Evolutionary conservation across 2,113 vertebrate species (phyloP).

Genomic region (Rafetus swinhoei): DNA sequence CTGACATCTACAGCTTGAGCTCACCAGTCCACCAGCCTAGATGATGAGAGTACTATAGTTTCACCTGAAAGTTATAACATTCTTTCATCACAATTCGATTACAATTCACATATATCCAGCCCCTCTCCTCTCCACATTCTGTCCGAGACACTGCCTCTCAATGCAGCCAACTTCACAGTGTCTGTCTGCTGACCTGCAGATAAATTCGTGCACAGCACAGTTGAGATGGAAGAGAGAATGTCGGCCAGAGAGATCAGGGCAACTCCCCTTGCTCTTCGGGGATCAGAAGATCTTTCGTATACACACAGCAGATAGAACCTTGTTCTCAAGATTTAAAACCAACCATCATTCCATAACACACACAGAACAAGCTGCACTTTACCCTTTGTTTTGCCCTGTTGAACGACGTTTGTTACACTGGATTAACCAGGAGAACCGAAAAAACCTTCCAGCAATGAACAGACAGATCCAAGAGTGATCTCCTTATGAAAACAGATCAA

Average conservation of each 20-base stretch:
- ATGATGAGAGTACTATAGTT: neutral
- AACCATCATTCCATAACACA: neutral
- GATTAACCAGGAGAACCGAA: neutral
- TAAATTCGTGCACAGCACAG: accelerated
- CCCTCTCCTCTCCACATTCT: neutral
- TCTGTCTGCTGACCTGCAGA: accelerated
- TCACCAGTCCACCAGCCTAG: neutral
- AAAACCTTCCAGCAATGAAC: neutral
- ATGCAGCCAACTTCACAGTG: accelerated
- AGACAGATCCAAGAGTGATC: neutral
- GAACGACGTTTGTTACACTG: neutral
- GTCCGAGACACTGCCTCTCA: neutral
- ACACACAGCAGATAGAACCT: accelerated
- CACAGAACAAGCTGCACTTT: neutral
- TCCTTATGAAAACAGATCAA: accelerated
- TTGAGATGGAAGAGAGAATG: accelerated
- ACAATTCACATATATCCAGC: neutral
- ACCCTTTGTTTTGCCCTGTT: neutral
- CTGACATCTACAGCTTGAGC: neutral
- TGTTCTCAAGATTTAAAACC: accelerated
- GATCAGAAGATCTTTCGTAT: neutral
- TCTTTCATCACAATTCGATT: neutral
- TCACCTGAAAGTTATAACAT: neutral
- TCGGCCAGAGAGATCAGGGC: neutral
- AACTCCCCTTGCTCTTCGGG: neutral